Evolutionary conservation across 2,888 invertebrate species (phyloP).

Genomic region (Archips crataeganus): DNA sequence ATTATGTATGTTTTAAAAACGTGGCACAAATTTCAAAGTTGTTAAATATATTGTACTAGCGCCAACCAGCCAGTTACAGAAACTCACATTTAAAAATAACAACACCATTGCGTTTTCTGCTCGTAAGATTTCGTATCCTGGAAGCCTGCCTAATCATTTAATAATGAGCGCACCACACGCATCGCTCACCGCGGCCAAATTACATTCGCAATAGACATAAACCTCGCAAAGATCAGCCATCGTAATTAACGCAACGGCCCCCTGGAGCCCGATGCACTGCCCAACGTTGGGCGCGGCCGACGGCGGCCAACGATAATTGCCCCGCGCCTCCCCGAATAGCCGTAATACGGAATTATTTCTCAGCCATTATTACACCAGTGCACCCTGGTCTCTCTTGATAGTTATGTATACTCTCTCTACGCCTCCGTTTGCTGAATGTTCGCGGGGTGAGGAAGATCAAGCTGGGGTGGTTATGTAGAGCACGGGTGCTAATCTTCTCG

Average conservation of each 20-base stretch:
- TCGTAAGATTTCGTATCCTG: conserved; percentile 13
- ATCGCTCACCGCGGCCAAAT: conserved; percentile 31
- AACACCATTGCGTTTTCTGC: background rate
- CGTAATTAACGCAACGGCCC: conserved; percentile 35
- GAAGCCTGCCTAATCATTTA: conserved; percentile 40
- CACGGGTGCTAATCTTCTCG: conserved; percentile 33
- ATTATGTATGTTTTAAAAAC: no score
- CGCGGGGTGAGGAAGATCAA: conserved; percentile 1
- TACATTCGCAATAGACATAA: conserved; percentile 30
- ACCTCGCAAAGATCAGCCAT: conserved; percentile 35
- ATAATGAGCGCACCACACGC: conserved; percentile 26
- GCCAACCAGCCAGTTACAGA: no score
- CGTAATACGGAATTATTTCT: conserved; percentile 43
- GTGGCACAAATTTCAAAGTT: no score
- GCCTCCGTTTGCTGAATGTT: background rate
- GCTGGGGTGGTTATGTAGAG: conserved; percentile 28
- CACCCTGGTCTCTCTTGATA: background rate
- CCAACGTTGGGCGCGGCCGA: conserved; percentile 23
- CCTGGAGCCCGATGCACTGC: conserved; percentile 17
- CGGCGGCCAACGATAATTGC: conserved; percentile 35
- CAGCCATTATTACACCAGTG: conserved; percentile 37
- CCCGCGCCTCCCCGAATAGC: conserved; percentile 38
- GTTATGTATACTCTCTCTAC: background rate
- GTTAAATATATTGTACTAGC: no score
- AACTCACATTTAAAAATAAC: background rate